These are phyloP conservation scores for Agelastica alni DNA, from an alignment of 2,888 invertebrate genomes.

Conservation along the genomic window DNA sequence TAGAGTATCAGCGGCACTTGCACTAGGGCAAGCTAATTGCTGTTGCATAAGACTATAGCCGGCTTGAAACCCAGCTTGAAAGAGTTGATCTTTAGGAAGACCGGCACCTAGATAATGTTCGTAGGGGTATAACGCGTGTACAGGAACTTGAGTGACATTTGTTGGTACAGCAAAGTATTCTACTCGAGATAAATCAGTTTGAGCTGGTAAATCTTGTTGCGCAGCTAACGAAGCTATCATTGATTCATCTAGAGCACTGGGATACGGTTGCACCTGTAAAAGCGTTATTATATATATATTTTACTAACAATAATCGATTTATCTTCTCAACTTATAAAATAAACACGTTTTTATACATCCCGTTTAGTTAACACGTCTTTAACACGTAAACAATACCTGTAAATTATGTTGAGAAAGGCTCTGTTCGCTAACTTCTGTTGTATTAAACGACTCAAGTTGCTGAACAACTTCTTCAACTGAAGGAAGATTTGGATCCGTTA, in stretches of 20 bases:
- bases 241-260: slow-evolving; percentile 53
- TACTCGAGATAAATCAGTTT: slow-evolving; percentile 54
- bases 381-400: slow-evolving; percentile 39
- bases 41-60: slow-evolving; percentile 55
- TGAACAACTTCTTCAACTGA: slow-evolving; percentile 55
- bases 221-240: slow-evolving; percentile 54
- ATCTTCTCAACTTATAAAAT: no score
- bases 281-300: no score
- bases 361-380: not conserved
- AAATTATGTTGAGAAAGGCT: slow-evolving; percentile 52
- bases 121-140: slow-evolving; percentile 53
- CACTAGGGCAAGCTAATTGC: slow-evolving; percentile 49
- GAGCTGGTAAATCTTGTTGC: slow-evolving; percentile 49
- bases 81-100: slow-evolving; percentile 50
- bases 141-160: slow-evolving; percentile 49
- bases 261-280: slow-evolving; percentile 51
- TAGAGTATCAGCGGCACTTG: slow-evolving; percentile 47
- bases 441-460: slow-evolving; percentile 59
- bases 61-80: slow-evolving; percentile 56
- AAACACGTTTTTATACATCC: slow-evolving; percentile 6
- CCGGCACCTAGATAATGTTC: slow-evolving; percentile 58
- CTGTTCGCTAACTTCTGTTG: slow-evolving; percentile 58
- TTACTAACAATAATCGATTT: no score
- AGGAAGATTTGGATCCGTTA: slow-evolving; percentile 49
- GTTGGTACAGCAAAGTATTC: slow-evolving; percentile 58